phyloP scores from a whole-genome alignment of 2,797 vertebrate genomes.

The Pelodytes ibericus region DNA sequence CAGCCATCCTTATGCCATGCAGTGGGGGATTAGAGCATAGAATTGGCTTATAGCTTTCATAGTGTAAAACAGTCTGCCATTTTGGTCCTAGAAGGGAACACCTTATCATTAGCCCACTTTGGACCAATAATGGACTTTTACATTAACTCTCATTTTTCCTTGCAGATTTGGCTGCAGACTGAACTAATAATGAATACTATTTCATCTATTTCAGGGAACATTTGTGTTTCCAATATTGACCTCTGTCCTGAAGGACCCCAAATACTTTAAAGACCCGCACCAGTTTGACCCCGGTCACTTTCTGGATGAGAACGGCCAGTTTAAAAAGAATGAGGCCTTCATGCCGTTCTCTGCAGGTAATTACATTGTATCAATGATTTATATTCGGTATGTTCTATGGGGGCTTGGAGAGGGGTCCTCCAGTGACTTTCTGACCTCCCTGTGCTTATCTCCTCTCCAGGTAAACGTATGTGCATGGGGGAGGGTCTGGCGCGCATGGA shows the following conservation, averaged over 20 bases:
- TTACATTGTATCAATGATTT: background rate
- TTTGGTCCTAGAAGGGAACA: no score
- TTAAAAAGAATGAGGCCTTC: constrained; percentile 54
- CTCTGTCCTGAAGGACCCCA: constrained; percentile 50
- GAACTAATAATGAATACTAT: no score
- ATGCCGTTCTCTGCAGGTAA: constrained; percentile 65
- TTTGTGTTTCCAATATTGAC: constrained; percentile 60
- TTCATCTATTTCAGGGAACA: constrained; percentile 63
- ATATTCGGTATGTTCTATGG: background rate
- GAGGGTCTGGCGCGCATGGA: constrained; percentile 45
- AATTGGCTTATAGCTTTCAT: no score
- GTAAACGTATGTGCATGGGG: constrained; percentile 30
- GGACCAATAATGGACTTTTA: no score
- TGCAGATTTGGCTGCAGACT: no score
- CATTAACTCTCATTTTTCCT: no score
- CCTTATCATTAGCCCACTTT: no score
- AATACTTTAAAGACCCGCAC: constrained; percentile 29
- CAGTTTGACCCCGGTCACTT: constrained; percentile 43
- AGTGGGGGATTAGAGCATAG: no score
- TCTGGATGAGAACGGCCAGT: constrained; percentile 33
- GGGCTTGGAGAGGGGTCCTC: background rate
- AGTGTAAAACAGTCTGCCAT: no score
- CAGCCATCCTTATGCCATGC: no score
- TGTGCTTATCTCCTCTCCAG: background rate
- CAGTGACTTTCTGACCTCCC: background rate